phyloP scores from a whole-genome alignment of 1,140 invertebrate genomes.

The Mercenaria mercenaria region DNA sequence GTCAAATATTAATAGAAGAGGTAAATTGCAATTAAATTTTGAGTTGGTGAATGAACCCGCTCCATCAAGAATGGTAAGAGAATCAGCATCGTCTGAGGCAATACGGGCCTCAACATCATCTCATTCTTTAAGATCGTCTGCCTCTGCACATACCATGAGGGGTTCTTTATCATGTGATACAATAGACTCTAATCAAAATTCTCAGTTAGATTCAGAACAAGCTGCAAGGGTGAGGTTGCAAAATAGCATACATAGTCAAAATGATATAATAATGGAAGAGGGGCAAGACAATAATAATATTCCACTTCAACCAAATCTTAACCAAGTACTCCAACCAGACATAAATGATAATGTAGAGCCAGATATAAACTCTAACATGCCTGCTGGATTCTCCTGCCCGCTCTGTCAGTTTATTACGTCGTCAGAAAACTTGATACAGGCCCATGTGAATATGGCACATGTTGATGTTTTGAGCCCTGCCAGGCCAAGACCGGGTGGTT shows the following conservation, averaged over 20 bases:
- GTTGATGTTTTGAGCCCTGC: conserved; percentile 94
- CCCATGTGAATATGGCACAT: conserved; percentile 94
- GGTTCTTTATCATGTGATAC: conserved; percentile 27
- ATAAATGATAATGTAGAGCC: conserved; percentile 83
- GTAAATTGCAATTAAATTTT: conserved; percentile 56
- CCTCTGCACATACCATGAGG: conserved; percentile 47
- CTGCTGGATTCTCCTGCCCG: conserved; percentile 88
- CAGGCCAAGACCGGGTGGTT: conserved; percentile 84
- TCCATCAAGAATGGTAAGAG: conserved; percentile 38
- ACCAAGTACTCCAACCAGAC: conserved; percentile 67
- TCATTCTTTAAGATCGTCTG: conserved; percentile 26
- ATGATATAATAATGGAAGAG: conserved; percentile 61
- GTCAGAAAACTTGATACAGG: conserved; percentile 91
- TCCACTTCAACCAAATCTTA: conserved; percentile 56
- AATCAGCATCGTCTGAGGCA: conserved; percentile 14
- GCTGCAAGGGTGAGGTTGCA: conserved; percentile 16
- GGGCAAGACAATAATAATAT: conserved; percentile 53
- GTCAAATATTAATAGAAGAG: conserved; percentile 50
- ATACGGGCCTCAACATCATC: conserved; percentile 46
- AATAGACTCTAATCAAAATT: background rate
- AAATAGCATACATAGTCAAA: conserved; percentile 51
- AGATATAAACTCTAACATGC: conserved; percentile 84
- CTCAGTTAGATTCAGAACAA: conserved; percentile 18
- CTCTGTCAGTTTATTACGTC: conserved; percentile 93
- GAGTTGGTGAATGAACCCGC: conserved; percentile 56